Conservation (phyloP, 2,113 vertebrate genomes). For the Mus spicilegus region DNA sequence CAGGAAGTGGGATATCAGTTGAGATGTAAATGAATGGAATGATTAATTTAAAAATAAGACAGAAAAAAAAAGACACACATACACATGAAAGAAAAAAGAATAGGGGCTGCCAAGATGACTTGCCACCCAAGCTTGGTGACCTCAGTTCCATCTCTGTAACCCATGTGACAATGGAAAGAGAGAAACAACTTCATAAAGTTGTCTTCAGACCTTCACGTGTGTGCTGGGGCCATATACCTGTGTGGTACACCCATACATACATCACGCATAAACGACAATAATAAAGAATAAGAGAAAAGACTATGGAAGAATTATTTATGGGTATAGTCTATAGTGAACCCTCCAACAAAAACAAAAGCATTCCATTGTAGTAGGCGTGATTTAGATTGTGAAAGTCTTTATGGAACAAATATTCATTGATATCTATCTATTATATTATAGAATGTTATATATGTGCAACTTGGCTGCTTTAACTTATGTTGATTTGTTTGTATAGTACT, state of each 20-base stretch:
- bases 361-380: background rate
- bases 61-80: too few relatives aligned
- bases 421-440: conserved; percentile 21
- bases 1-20: too few relatives aligned
- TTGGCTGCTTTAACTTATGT: background rate
- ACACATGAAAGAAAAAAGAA: too few relatives aligned
- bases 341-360: background rate
- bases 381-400: background rate
- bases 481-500: background rate
- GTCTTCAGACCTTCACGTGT: background rate
- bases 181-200: background rate
- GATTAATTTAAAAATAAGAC: too few relatives aligned
- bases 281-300: background rate
- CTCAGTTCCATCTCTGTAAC: background rate
- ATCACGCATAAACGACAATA: background rate
- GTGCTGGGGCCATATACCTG: background rate
- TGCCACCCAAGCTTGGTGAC: background rate
- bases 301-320: background rate
- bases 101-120: background rate
- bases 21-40: too few relatives aligned
- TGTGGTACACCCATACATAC: background rate
- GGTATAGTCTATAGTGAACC: background rate
- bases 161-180: background rate
- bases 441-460: background rate
- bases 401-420: background rate